Evolutionary conservation across 1,140 invertebrate species (phyloP).

Genomic region (Hyphantria cunea): DNA sequence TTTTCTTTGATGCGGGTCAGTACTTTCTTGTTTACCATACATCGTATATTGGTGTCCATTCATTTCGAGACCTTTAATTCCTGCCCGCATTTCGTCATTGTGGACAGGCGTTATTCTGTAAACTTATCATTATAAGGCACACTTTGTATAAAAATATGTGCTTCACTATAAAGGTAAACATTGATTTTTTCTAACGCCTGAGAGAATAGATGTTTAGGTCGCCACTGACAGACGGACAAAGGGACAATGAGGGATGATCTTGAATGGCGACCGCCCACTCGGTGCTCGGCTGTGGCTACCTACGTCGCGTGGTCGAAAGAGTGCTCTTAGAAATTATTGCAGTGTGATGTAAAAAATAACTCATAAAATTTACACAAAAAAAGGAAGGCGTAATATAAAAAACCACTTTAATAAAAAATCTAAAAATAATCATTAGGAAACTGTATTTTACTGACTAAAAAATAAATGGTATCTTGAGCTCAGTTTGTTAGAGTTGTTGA

Average conservation of each 20-base stretch:
- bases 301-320: constrained; percentile 22
- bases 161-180: constrained; percentile 80
- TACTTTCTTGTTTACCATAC: constrained; percentile 14
- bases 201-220: constrained; percentile 77
- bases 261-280: constrained; percentile 78
- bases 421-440: too few relatives aligned
- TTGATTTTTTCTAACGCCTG: constrained; percentile 69
- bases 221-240: constrained; percentile 72
- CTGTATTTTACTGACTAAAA: too few relatives aligned
- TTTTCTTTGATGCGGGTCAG: too few relatives aligned
- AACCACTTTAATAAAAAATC: too few relatives aligned
- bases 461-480: too few relatives aligned
- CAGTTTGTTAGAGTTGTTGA: too few relatives aligned
- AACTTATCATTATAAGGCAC: constrained; percentile 74
- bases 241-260: constrained; percentile 63
- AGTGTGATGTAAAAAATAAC: constrained; percentile 22
- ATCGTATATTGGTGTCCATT: constrained; percentile 46
- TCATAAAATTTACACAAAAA: too few relatives aligned
- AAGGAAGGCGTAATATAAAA: too few relatives aligned
- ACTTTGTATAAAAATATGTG: constrained; percentile 80
- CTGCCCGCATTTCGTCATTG: constrained; percentile 61
- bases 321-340: constrained; percentile 55
- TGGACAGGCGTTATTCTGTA: constrained; percentile 79
- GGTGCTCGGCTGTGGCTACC: constrained; percentile 39
- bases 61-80: constrained; percentile 71